Evolutionary conservation across 2,113 vertebrate genomes (phyloP), one percentile per base, ranked within the genome.

Genomic region (Indicator indicator): DNA sequence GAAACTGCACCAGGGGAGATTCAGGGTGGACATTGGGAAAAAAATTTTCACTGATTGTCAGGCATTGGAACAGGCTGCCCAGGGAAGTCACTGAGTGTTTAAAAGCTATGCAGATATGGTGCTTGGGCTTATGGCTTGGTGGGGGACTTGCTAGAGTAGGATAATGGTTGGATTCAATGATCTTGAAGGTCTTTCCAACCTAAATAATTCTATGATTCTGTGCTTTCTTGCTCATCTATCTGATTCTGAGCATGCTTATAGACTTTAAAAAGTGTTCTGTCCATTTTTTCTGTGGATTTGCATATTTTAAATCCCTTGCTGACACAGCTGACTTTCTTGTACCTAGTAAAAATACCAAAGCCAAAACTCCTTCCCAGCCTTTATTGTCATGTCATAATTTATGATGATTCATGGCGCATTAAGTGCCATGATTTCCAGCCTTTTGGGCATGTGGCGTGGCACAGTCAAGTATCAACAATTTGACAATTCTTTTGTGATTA

Each of bases 401-500:
- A 62, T 46, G 68, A 56, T 85, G 75, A 87, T 40, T 88, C 72
- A 78, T 79, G 70, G 28, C 81, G 16, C 40, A 80, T 50, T 62
- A 74, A 84, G 76, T n/a, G 24, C 32, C 2, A 4, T 32, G 28
- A 62, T 89, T 93, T 89, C 56, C 58, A 86, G 40, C 52, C 86
- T 93, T 90, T 83, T 54, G 48, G 73, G 80, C 65, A 62, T 78
- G 69, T 81, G 73, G 65, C 65, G 73, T 94, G 80, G 65, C 77
- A 93, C 19, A 81, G 56, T 75, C 76, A 56, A 83, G 60, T 92
- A 93, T 60, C 44, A 93, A 93, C 62, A 93, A 33, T 55, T 73
- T 52, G 69, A 60, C 75, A 11, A 83, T 83, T 81, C 54, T 75
- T 70, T 42, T 81, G 40, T 78, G 73, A 88, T 77, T 94, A 80